Conservation (phyloP, 2,797 vertebrate species). For the Xenentodon cancila region DNA sequence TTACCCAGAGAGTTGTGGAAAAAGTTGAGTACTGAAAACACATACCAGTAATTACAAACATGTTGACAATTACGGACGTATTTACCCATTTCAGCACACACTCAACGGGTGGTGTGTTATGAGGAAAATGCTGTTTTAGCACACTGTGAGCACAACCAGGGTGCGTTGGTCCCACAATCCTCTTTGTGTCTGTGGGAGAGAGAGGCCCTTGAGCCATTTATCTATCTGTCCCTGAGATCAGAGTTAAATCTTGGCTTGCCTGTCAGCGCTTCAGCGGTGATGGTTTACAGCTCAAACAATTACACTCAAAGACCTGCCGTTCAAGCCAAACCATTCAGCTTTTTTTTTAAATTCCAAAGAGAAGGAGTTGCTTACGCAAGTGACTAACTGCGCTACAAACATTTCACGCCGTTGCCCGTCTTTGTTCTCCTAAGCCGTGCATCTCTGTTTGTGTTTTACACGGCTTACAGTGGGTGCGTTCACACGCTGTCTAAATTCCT, state of each 20-base stretch:
- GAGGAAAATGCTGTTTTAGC: constrained; percentile 29
- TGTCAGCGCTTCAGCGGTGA: constrained; percentile 40
- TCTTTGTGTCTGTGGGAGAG: neutral
- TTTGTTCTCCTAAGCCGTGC: constrained; percentile 1
- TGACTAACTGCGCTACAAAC: constrained; percentile 15
- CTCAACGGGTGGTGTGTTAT: constrained; percentile 7
- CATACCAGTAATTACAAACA: neutral
- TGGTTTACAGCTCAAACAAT: constrained; percentile 50
- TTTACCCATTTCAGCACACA: neutral
- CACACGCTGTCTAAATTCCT: constrained; percentile 1
- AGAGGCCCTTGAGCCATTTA: constrained; percentile 30
- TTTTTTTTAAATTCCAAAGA: constrained; percentile 27
- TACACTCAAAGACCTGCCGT: constrained; percentile 28
- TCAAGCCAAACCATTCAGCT: constrained; percentile 33
- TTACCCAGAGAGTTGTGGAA: no score
- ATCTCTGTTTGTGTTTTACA: neutral
- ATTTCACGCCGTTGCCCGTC: neutral
- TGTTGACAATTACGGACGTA: neutral
- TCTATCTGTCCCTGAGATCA: constrained; percentile 43
- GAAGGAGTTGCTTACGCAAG: constrained; percentile 15
- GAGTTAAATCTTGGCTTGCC: constrained; percentile 9
- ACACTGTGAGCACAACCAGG: constrained; percentile 27
- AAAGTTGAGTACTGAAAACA: no score
- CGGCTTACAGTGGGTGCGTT: constrained; percentile 14
- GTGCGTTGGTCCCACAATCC: constrained; percentile 21